Conservation (phyloP, 2,888 invertebrate genomes). For the Ennomos fuscantarius region DNA sequence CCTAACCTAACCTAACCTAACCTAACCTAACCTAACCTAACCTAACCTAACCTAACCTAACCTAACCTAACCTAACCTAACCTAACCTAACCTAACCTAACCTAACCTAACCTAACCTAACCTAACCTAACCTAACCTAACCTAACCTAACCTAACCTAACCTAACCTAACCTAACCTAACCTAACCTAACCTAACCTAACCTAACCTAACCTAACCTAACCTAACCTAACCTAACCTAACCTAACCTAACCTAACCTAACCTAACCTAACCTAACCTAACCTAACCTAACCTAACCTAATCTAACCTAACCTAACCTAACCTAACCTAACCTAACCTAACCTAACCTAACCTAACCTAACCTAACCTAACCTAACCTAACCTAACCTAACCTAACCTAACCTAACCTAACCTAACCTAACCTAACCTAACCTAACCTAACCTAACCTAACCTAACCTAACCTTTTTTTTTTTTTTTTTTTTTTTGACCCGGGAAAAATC, state of each 20-base stretch:
- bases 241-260: constrained; percentile 24
- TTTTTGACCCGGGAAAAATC: too few relatives aligned
- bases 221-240: constrained; percentile 39
- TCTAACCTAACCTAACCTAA: constrained; percentile 35
- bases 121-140: too few relatives aligned
- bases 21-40: constrained; percentile 34
- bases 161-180: constrained; percentile 39
- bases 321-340: constrained; percentile 31
- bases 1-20: constrained; percentile 37
- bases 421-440: constrained; percentile 33
- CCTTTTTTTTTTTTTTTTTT: too few relatives aligned
- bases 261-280: too few relatives aligned
- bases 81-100: constrained; percentile 33
- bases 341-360: constrained; percentile 37
- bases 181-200: constrained; percentile 40
- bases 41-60: constrained; percentile 37
- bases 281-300: constrained; percentile 30
- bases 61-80: constrained; percentile 37
- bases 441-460: constrained; percentile 36
- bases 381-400: constrained; percentile 38
- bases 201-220: constrained; percentile 39
- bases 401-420: constrained; percentile 34
- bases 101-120: too few relatives aligned
- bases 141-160: constrained; percentile 39
- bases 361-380: constrained; percentile 37